Base-by-base conservation (phyloP, 2,113 vertebrate species). In the Nestor notabilis region DNA sequence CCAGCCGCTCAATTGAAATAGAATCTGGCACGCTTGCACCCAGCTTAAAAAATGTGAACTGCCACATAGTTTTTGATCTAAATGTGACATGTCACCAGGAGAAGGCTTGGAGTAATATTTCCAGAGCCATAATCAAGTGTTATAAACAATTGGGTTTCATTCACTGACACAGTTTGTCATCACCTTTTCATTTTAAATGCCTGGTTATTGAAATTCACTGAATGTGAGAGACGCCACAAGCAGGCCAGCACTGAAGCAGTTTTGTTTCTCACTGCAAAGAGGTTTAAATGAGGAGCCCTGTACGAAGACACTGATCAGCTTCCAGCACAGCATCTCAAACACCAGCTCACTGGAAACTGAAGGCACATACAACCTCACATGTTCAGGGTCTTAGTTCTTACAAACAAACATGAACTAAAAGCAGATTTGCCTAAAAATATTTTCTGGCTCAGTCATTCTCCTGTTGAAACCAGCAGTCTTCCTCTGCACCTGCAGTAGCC, bases 1-100 rank as follows among this genome's bases (percentile, higher is more conserved):
- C 97, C 97, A 98, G 97, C 83, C 92, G 61, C 96, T 98, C 98
- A 96, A 94, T 97, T 83, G 76, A 98, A 98, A 98, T 97, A 96
- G 87, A 94, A 98, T 97, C 98, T 98, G 97, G 98, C 96, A 97
- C 61, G 52, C 97, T 94, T 89, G 96, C 96, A 63, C 94, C 92
- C 80, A 50, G 97, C 92, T 98, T 95, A 91, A 98, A 97, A 98
- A 97, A 98, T 89, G 63, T 64, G 25, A 93, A 94, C 97, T 97
- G 97, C 97, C 98, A 97, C 86, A 93, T 61, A 50, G 80, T 89
- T 98, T 98, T 97, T 96, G 90, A 98, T 98, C 96, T 97, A 97
- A 97, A 98, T 97, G 84, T 97, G 97, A 98, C 98, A 90, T 93
- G 97, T 97, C 96, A 95, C 95, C 78, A 77, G 96, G 96, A 96